phyloP scores from a whole-genome alignment of 2,888 invertebrate species.

The Globia sparganii region DNA sequence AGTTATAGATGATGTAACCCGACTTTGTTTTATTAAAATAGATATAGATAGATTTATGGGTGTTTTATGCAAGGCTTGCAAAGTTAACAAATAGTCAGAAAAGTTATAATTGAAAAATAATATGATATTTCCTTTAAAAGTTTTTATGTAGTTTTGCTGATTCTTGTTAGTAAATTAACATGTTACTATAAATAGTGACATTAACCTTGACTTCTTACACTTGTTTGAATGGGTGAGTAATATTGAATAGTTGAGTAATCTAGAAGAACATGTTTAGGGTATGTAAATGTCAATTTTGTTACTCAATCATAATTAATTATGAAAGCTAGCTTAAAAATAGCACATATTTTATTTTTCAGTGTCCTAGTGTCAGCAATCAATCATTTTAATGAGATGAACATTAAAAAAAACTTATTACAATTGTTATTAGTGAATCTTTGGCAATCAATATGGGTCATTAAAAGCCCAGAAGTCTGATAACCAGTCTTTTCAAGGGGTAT shows the following conservation, averaged over 20 bases:
- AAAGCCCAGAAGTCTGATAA: too few species aligned
- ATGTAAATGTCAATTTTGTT: not conserved
- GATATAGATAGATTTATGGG: not conserved
- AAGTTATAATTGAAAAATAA: not conserved
- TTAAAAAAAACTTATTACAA: too few species aligned
- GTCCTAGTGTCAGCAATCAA: not conserved
- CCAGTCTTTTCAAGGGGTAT: too few species aligned
- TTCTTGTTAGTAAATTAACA: not conserved
- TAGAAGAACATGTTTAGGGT: too few species aligned
- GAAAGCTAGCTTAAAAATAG: not conserved
- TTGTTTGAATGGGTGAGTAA: not conserved
- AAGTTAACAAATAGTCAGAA: not conserved
- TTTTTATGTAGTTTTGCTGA: too few species aligned
- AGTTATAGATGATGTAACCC: too few species aligned
- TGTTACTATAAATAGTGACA: not conserved
- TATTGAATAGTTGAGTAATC: not conserved
- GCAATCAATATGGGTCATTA: too few species aligned
- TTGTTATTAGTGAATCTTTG: too few species aligned
- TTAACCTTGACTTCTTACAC: constrained; percentile 5
- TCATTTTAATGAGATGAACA: not conserved
- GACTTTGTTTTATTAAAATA: too few species aligned
- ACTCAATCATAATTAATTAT: not conserved
- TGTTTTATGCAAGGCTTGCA: not conserved
- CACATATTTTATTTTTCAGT: too few species aligned
- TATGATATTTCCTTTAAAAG: not conserved